Evolutionary conservation across 2,113 vertebrate genomes (phyloP), one percentile per base, ranked within the genome.

Genomic region (Gallinago paraguaiae): DNA sequence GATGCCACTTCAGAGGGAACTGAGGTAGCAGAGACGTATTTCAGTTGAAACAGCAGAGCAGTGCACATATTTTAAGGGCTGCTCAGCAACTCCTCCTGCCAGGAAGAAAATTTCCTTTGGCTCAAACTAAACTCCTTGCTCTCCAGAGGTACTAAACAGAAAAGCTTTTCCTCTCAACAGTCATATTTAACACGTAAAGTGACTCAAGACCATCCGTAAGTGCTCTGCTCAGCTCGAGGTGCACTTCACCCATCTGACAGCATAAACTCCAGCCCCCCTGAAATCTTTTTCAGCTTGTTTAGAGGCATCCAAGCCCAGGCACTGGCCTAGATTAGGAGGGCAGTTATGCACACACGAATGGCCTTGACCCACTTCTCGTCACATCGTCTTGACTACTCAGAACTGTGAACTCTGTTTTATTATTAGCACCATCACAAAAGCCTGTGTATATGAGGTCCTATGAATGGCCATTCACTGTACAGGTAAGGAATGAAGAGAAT

Each of bases 391-490:
- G 60, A 53, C 92, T 46, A 70, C 63, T 72, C 48, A 0, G 77
- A 90, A 70, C 72, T 59, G 70, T 78, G 65, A 96, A 93, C 72
- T 91, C 83, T 31, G 37, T 90, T 90, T 96, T 92, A 95, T 92
- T 93, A 90, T 95, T 94, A 93, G 92, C 80, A 89, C 12, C 39
- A 78, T 39, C 84, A 97, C 86, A 95, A 95, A 91, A 86, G 76
- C 69, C 37, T 67, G 78, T 83, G 68, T 89, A 69, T 77, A 68
- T 35, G 51, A 83, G 45, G 68, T 67, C 88, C 86, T 27, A 86
- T 64, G 90, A 96, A 92, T 90, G 71, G 70, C 84, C 86, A 85
- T 90, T 95, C 86, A 79, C 39, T 94, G 76, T 48, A 86, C 88
- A 94, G 43, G 53, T 77, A 63, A 78, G 54, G 54, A 93, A 86